Conservation (phyloP, 2,888 invertebrate genomes). For the Hypercompe scribonia region DNA sequence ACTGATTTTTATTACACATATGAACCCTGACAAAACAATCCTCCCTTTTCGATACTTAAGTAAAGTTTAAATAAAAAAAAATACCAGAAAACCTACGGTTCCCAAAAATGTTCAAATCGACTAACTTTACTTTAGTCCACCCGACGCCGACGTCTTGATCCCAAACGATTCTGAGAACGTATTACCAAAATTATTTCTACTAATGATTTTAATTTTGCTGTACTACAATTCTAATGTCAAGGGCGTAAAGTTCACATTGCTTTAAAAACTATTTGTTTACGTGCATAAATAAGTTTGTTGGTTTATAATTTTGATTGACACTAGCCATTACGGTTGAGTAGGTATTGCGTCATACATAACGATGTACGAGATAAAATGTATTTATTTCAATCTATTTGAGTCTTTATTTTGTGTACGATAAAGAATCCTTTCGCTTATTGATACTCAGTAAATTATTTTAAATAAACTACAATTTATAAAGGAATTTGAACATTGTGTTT, state of each 20-base stretch:
- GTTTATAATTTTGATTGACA: conserved; percentile 86
- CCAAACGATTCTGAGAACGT: conserved; percentile 74
- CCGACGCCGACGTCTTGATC: conserved; percentile 67
- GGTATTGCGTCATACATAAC: conserved; percentile 83
- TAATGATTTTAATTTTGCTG: conserved; percentile 32
- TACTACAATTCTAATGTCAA: conserved; percentile 47
- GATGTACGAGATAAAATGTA: conserved; percentile 68
- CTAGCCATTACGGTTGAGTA: conserved; percentile 83
- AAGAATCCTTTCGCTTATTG: conserved; percentile 34
- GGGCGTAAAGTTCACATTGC: conserved; percentile 62
- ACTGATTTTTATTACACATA: background rate
- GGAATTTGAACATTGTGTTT: conserved; percentile 54
- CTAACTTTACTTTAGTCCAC: conserved; percentile 67
- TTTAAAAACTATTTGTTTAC: conserved; percentile 57
- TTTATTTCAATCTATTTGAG: conserved; percentile 46
- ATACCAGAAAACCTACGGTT: conserved; percentile 19
- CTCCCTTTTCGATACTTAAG: background rate
- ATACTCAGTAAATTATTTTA: conserved; percentile 39
- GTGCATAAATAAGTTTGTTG: conserved; percentile 73
- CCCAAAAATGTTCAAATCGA: conserved; percentile 54
- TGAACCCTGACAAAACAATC: background rate
- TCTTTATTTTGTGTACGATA: conserved; percentile 36
- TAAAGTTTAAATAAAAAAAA: background rate
- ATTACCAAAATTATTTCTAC: conserved; percentile 58
- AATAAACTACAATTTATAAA: conserved; percentile 50